A percentile compares a stretch with the other conserved stretches of the same genome.
phyloP scores from a whole-genome alignment of 2,888 invertebrate genomes.

The Lordiphosa fenestrarum region DNA sequence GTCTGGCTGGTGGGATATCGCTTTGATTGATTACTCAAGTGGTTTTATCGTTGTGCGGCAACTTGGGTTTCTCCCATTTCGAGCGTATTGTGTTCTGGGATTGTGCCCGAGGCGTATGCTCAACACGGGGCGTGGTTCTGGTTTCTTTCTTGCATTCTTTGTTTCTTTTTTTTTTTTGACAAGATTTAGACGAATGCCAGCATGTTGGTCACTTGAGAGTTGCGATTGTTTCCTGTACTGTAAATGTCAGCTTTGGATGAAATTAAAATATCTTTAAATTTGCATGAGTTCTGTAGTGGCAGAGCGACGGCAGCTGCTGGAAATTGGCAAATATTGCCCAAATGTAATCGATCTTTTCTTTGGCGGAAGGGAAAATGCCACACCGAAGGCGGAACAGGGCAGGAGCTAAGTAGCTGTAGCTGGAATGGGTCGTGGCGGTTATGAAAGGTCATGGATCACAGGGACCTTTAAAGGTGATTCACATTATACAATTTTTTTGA shows the following conservation, averaged over 20 bases:
- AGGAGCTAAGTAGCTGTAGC: constrained; percentile 33
- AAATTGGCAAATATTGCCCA: constrained; percentile 44
- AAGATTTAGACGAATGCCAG: constrained; percentile 39
- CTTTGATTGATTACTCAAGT: constrained; percentile 73
- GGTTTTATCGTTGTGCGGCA: constrained; percentile 59
- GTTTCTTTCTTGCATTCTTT: constrained; percentile 7
- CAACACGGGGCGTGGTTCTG: constrained; percentile 35
- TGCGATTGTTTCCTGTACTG: constrained; percentile 57
- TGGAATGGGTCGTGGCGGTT: constrained; percentile 20
- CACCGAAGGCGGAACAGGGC: constrained; percentile 58
- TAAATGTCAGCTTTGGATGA: constrained; percentile 35
- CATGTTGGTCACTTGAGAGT: constrained; percentile 71
- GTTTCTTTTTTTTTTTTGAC: constrained; percentile 13
- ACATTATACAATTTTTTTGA: neutral
- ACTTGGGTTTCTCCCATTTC: constrained; percentile 26
- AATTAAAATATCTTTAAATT: constrained; percentile 50
- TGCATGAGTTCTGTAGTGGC: constrained; percentile 54
- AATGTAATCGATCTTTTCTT: constrained; percentile 53
- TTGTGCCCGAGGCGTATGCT: constrained; percentile 37
- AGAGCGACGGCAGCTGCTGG: constrained; percentile 8
- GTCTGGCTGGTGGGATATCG: constrained; percentile 46
- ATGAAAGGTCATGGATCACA: constrained; percentile 19
- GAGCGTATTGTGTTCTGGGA: constrained; percentile 11
- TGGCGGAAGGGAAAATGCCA: constrained; percentile 15
- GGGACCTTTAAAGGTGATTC: neutral